Evolutionary conservation across 2,113 vertebrate genomes (phyloP).

Genomic region (Neogale vison): DNA sequence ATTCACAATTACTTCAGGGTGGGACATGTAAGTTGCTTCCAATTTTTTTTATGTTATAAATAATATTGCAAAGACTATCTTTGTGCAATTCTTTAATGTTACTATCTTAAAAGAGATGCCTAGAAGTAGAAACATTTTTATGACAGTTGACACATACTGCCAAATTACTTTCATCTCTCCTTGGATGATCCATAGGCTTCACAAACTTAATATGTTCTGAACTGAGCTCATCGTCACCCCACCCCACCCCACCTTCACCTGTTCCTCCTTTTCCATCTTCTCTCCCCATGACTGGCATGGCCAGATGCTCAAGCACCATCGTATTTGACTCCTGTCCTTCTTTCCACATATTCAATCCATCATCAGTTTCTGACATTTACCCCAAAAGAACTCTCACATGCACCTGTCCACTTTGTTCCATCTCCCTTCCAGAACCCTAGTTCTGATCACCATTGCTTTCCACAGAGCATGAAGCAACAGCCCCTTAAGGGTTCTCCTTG

Average conservation of each 20-base stretch:
- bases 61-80: slow-evolving; percentile 53
- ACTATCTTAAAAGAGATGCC: slow-evolving; percentile 63
- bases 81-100: slow-evolving; percentile 39
- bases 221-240: slow-evolving; percentile 58
- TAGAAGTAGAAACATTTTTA: slow-evolving; percentile 68
- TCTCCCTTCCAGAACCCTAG: neutral
- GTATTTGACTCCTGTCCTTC: neutral
- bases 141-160: slow-evolving; percentile 49
- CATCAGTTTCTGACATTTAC: slow-evolving; percentile 50
- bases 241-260: slow-evolving; percentile 69
- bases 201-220: slow-evolving; percentile 56
- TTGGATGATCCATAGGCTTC: slow-evolving; percentile 55
- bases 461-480: neutral
- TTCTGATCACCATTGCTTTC: neutral
- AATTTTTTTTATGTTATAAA: slow-evolving; percentile 72
- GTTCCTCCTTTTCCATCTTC: slow-evolving; percentile 48
- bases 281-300: slow-evolving; percentile 46
- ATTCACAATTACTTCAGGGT: slow-evolving; percentile 67
- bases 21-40: slow-evolving; percentile 53
- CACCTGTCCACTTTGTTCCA: slow-evolving; percentile 8
- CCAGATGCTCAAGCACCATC: slow-evolving; percentile 53
- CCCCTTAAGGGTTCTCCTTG: neutral
- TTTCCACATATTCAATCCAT: slow-evolving; percentile 26
- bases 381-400: slow-evolving; percentile 39
- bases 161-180: slow-evolving; percentile 69